These are phyloP conservation scores for Sapayoa aenigma DNA, from an alignment of 2,113 vertebrate species.

Conservation along the genomic window DNA sequence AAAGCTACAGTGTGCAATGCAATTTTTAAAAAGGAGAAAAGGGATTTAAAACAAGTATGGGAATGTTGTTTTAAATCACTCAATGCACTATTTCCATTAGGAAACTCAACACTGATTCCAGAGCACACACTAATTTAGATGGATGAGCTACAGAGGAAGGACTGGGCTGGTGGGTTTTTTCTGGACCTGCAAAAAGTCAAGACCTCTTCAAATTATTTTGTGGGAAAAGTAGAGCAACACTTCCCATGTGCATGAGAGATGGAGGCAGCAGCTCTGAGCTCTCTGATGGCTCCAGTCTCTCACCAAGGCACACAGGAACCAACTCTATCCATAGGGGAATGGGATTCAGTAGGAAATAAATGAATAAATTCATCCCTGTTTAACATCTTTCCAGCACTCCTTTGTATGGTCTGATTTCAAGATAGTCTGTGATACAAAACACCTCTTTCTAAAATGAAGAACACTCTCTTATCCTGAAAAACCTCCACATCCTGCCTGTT, in stretches of 20 bases:
- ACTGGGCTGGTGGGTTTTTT: background rate
- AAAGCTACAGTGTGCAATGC: accelerated
- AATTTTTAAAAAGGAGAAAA: background rate
- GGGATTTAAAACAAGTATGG: background rate
- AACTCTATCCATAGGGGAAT: accelerated
- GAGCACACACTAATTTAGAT: accelerated
- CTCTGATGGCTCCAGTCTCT: too few species aligned
- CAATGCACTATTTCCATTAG: background rate
- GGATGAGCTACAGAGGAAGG: accelerated
- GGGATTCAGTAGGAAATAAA: accelerated
- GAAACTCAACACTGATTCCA: accelerated
- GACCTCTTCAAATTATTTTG: background rate
- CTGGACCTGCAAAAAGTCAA: background rate
- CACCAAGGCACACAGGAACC: background rate
- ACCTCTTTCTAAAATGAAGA: background rate
- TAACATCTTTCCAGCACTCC: background rate
- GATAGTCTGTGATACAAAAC: background rate
- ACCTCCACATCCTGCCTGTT: background rate
- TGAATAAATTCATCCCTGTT: background rate
- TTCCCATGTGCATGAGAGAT: accelerated
- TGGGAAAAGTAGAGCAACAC: accelerated
- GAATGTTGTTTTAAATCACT: background rate
- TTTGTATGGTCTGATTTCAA: background rate
- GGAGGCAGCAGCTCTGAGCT: background rate
- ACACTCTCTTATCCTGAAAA: background rate